Conservation (phyloP, 2,888 invertebrate species). For the Pimpla rufipes region DNA sequence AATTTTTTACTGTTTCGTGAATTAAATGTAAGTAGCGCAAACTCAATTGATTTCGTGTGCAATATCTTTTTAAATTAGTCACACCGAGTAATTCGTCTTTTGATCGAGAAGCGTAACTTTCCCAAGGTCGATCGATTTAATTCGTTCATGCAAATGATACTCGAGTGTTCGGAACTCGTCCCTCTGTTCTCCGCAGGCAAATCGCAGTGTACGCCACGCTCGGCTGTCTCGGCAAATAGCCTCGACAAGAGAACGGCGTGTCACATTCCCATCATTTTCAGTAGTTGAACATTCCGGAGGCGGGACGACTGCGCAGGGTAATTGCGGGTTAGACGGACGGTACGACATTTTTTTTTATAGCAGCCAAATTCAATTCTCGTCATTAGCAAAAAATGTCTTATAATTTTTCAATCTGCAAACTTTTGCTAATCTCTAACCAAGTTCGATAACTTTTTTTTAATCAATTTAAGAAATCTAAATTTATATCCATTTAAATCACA, state of each 20-base stretch:
- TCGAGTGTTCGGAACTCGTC: background rate
- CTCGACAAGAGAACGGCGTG: slow-evolving; percentile 15
- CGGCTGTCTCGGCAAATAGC: slow-evolving; percentile 24
- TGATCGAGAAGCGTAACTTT: background rate
- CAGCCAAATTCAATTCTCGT: background rate
- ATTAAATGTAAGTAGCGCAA: too few species aligned
- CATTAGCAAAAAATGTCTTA: background rate
- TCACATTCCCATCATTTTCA: slow-evolving; percentile 29
- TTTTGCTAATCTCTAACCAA: too few species aligned
- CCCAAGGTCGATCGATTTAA: slow-evolving; percentile 1
- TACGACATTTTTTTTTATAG: background rate
- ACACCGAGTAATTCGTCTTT: too few species aligned
- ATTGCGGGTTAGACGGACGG: background rate
- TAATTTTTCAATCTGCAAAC: background rate
- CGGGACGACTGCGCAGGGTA: background rate
- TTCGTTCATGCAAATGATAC: background rate
- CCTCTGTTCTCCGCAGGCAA: background rate
- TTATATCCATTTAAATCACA: too few species aligned
- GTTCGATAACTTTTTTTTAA: too few species aligned
- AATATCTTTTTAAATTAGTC: too few species aligned
- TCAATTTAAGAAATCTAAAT: too few species aligned
- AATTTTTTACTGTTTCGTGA: too few species aligned
- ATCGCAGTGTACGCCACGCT: background rate
- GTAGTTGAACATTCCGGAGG: slow-evolving; percentile 15
- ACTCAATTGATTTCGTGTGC: too few species aligned